Conservation (phyloP, 2,797 vertebrate species). For the Channa striata region DNA sequence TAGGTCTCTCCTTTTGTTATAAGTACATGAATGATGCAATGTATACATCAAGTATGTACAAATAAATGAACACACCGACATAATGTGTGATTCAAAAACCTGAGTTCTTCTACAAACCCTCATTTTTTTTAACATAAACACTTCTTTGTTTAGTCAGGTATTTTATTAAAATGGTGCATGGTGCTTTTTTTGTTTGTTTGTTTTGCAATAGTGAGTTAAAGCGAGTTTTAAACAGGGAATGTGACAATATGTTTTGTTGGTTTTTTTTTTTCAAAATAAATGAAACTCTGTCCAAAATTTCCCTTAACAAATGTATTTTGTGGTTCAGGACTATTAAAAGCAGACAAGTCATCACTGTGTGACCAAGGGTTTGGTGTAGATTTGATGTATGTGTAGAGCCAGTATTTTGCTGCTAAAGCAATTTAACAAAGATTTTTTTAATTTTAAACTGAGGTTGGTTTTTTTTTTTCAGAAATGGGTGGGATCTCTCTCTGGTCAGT, state of each 20-base stretch:
- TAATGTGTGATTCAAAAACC: conserved; percentile 54
- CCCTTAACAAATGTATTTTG: background rate
- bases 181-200: background rate
- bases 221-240: too few species aligned
- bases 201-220: too few species aligned
- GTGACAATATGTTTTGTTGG: too few species aligned
- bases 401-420: conserved; percentile 8
- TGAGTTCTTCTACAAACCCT: conserved; percentile 28
- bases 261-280: too few species aligned
- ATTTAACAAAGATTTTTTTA: too few species aligned
- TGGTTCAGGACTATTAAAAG: background rate
- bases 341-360: background rate
- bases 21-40: conserved; percentile 54
- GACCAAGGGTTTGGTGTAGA: background rate
- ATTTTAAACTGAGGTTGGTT: too few species aligned
- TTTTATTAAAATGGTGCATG: background rate
- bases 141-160: background rate
- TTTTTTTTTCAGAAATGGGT: conserved; percentile 11
- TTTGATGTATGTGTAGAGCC: conserved; percentile 9
- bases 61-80: conserved; percentile 79
- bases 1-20: conserved; percentile 22
- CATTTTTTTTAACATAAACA: too few species aligned
- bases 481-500: background rate
- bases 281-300: too few species aligned
- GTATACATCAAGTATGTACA: conserved; percentile 82